A percentile compares a stretch with the other conserved stretches of the same genome.
phyloP scores from a whole-genome alignment of 2,113 vertebrate genomes.

The Oreochromis spilurus region DNA sequence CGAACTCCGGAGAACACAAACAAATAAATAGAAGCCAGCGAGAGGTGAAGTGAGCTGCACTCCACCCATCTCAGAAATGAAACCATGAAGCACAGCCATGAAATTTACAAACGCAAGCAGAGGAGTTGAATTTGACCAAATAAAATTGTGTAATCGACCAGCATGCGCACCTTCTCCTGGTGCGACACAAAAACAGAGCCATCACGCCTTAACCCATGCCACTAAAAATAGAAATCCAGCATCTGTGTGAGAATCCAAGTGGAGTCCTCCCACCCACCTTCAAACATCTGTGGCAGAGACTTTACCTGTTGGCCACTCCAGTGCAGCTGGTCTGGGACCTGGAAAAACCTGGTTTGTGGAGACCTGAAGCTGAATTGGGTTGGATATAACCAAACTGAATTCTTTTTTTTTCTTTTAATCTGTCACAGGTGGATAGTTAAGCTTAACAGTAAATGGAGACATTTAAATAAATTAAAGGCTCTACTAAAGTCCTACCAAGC shows the following conservation, averaged over 20 bases:
- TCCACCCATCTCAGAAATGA: background rate
- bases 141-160: background rate
- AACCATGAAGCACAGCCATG: background rate
- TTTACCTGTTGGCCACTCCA: background rate
- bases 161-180: background rate
- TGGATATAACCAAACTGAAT: background rate
- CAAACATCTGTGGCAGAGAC: slow-evolving; percentile 1
- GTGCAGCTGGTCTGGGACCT: background rate
- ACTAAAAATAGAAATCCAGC: background rate
- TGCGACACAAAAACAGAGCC: background rate
- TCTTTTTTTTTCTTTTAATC: background rate
- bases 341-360: background rate
- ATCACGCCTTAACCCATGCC: background rate
- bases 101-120: background rate
- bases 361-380: background rate
- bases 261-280: background rate
- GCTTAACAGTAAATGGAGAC: background rate
- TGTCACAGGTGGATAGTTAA: background rate
- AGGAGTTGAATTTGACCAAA: background rate
- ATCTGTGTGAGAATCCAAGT: background rate
- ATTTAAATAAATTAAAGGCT: background rate
- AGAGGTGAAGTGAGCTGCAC: background rate
- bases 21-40: background rate
- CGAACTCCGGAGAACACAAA: background rate
- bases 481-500: background rate